Percentiles rank a stretch among this genome's conserved stretches.
Evolutionary conservation across 2,888 invertebrate species (phyloP).

Genomic region (Hirtodrosophila trivittata): DNA sequence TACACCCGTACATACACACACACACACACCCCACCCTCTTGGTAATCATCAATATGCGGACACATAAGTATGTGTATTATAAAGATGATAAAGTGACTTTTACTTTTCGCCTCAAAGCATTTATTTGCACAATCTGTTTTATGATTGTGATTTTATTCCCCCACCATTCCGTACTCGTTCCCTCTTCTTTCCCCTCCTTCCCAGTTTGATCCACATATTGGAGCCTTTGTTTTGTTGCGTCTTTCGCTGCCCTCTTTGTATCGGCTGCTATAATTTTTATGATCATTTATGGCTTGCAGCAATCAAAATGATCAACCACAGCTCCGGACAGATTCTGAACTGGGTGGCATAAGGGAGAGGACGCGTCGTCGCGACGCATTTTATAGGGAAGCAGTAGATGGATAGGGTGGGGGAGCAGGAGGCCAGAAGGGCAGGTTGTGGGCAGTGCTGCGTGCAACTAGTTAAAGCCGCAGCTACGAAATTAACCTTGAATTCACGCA

Average conservation of each 20-base stretch:
- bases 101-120: slow-evolving; percentile 56
- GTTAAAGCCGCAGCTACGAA: slow-evolving; percentile 69
- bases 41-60: background rate
- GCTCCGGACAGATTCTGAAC: slow-evolving; percentile 33
- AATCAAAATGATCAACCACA: slow-evolving; percentile 76
- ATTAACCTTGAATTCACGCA: slow-evolving; percentile 79
- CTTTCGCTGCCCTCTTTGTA: slow-evolving; percentile 49
- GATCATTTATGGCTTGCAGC: slow-evolving; percentile 78
- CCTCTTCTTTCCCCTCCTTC: background rate
- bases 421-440: slow-evolving; percentile 10
- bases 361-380: slow-evolving; percentile 7
- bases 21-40: background rate
- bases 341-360: slow-evolving; percentile 43
- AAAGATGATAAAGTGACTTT: slow-evolving; percentile 60
- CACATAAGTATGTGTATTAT: slow-evolving; percentile 23
- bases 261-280: slow-evolving; percentile 77
- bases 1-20: background rate
- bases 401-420: slow-evolving; percentile 15
- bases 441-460: slow-evolving; percentile 81
- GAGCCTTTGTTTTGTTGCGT: slow-evolving; percentile 17
- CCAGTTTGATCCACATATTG: slow-evolving; percentile 6
- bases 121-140: slow-evolving; percentile 57
- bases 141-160: slow-evolving; percentile 48
- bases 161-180: background rate
- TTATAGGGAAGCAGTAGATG: slow-evolving; percentile 20